phyloP scores from a whole-genome alignment of 2,113 vertebrate genomes.

The Ifrita kowaldi region DNA sequence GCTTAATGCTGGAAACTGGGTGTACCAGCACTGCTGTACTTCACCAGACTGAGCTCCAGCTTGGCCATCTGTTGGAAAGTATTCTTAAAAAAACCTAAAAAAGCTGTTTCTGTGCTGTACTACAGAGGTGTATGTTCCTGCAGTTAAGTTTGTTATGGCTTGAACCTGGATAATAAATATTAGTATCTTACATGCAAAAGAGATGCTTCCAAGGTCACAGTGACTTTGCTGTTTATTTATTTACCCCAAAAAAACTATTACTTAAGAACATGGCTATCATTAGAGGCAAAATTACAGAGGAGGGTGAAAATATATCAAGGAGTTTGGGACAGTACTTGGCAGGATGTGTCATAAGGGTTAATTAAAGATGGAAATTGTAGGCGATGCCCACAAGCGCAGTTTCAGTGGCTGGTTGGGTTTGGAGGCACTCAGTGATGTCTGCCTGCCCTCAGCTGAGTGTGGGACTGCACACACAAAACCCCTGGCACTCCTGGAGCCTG shows the following conservation, averaged over 20 bases:
- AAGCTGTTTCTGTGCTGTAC: neutral
- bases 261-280: neutral
- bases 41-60: neutral
- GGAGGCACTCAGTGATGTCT: neutral
- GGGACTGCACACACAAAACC: neutral
- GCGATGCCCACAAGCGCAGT: neutral
- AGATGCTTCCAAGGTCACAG: neutral
- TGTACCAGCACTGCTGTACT: neutral
- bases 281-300: neutral
- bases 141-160: neutral
- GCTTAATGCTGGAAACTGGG: neutral
- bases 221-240: neutral
- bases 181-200: neutral
- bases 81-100: neutral
- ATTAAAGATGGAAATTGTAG: neutral
- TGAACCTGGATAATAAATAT: neutral
- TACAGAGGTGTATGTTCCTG: neutral
- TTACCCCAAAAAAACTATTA: neutral
- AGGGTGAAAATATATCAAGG: neutral
- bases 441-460: neutral
- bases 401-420: neutral
- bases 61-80: neutral
- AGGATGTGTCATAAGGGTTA: neutral
- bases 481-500: neutral
- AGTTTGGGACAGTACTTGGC: neutral